Evolutionary conservation across 1,140 invertebrate genomes (phyloP), one percentile per base, ranked within the genome.

Genomic region (Lepidurus couesii): DNA sequence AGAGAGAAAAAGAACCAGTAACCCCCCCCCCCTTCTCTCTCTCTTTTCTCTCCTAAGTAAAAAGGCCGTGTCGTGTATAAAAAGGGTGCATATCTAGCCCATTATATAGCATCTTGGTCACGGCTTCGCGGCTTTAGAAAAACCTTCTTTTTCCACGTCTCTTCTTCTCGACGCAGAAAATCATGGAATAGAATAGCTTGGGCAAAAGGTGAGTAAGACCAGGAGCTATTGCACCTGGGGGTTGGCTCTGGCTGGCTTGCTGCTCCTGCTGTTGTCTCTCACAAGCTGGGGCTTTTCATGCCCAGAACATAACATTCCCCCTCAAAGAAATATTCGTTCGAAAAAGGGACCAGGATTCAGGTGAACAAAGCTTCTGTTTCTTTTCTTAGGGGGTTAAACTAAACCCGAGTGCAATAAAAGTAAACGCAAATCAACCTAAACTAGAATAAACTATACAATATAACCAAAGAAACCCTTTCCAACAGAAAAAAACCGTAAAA

Each of bases 171-270:
- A 13, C 45, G 45, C 16, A 65, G 53, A 65, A 65, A 65, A 65
- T 65, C 53, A 65, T 6, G 53, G 10, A 65, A 65, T 21, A 13
- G 9, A 65, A 65, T 9, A 65, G 53, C 53, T 65, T 65, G 53
- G 53, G 53, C 53, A 65, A 65, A 65, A 65, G 53, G 53, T 65
- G 53, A 65, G 53, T 65, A 65, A 65, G 53, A 65, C 53, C 53
- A 65, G 53, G 53, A 65, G 53, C 53, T 65, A 65, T 65, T 65
- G 53, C 53, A 65, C 53, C 53, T 65, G 53, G 53, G 53, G 53
- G 53, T 65, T 65, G 53, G 53, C 53, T 65, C 53, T 65, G 53
- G 53, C 53, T 65, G 53, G 53, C 53, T 65, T 65, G 53, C 53
- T 65, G 53, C 53, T 65, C 53, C 53, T 65, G 53, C 53, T 65